Base-by-base conservation (phyloP, 2,797 vertebrate genomes). In the Ciconia nigra region DNA sequence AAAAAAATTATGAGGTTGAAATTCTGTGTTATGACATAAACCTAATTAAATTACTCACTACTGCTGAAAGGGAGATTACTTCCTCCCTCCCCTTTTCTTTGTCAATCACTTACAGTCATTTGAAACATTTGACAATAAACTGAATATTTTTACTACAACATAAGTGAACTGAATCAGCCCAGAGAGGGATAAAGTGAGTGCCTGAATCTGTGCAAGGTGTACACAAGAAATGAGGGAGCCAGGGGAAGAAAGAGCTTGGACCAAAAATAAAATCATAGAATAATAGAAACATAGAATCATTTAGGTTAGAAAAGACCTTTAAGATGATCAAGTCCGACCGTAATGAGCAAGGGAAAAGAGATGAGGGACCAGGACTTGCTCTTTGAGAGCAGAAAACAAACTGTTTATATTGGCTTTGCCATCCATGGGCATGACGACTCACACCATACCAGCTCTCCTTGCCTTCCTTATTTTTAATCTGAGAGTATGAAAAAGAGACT, bases 301-400 rank as follows among this genome's bases (percentile, higher is more conserved):
- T 85, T 83, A 29, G 3, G 8, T 18, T 76, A 25, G 26, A 83
- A 55, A 88, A 58, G 37, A 54, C 3, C 5, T 62, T 57, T 61
- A 39, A 42, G 5, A 28, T 59, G 7, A 39, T 51, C 0, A 1
- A 62, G 9, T 28, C 20, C 8, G 47, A 18, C 22, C 1, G 0
- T 37, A 62, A 61, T 31, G 13, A 69, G 15, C 13, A 69, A 66
- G 3, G 8, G 14, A 42, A 76, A 62, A 65, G 55, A 71, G 11
- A 17, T 33, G 13, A 78, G 11, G 28, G 18, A 33, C 11, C 16
- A 52, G 4, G 39, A 47, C 11, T 52, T 62, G 22, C 5, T 51
- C 15, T 65, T 58, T 37, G 37, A 37, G 37, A 37, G 37, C 37
- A 37, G 9, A 57, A 63, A 79, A 37, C 9, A 61, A 44, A 78